Evolutionary conservation across 1,140 invertebrate genomes (phyloP).

Genomic region (Drosophila oshimai): DNA sequence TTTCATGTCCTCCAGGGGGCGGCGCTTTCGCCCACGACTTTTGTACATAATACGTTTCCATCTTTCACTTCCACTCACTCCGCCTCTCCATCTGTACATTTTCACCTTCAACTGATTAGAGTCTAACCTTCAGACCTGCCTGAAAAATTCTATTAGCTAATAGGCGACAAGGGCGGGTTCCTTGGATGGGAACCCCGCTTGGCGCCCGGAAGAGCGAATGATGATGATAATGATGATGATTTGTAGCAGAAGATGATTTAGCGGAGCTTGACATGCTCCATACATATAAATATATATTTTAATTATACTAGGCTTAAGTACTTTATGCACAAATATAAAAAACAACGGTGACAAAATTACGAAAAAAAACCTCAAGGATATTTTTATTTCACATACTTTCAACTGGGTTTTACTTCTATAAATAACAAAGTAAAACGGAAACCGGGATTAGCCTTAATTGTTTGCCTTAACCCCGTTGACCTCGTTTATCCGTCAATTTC

Average conservation of each 20-base stretch:
- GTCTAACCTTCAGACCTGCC: constrained; percentile 19
- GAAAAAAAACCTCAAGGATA: constrained; percentile 50
- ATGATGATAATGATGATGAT: constrained; percentile 33
- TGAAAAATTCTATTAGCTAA: constrained; percentile 60
- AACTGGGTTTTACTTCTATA: too few species aligned
- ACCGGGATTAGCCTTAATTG: neutral
- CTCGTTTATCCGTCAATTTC: constrained; percentile 1
- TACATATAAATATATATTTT: constrained; percentile 71
- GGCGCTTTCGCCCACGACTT: constrained; percentile 55
- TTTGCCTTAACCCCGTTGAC: neutral
- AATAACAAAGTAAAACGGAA: neutral
- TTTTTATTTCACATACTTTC: neutral
- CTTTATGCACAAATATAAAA: constrained; percentile 82
- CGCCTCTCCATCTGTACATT: constrained; percentile 3
- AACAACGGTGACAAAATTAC: constrained; percentile 83
- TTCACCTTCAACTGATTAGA: constrained; percentile 11
- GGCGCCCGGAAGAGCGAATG: constrained; percentile 50
- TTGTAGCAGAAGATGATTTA: constrained; percentile 57
- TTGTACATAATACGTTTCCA: constrained; percentile 70
- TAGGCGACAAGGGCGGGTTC: constrained; percentile 59
- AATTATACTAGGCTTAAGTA: constrained; percentile 80
- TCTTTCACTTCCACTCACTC: constrained; percentile 7
- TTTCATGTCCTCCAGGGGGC: constrained; percentile 10
- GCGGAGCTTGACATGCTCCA: constrained; percentile 48
- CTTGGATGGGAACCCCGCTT: constrained; percentile 53